Conservation (phyloP, 2,113 vertebrate species). For the Catharus bicknelli region DNA sequence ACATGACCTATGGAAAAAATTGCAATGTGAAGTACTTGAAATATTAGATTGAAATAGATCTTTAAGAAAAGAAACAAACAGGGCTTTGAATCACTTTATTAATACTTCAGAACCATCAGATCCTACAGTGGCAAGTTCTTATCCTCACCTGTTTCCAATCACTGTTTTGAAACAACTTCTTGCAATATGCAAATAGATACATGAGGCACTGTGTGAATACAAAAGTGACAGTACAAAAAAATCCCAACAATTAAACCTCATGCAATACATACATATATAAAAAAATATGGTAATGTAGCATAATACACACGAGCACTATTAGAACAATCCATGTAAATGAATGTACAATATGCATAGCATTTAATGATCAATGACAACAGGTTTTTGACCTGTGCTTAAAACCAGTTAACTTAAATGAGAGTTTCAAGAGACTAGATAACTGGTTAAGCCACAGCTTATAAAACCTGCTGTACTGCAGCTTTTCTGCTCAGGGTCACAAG, state of each 20-base stretch:
- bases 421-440: constrained; percentile 14
- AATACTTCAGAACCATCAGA: constrained; percentile 51
- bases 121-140: neutral
- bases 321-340: constrained; percentile 38
- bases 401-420: constrained; percentile 24
- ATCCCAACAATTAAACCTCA: constrained; percentile 34
- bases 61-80: neutral
- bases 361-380: constrained; percentile 39
- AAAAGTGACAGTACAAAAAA: constrained; percentile 58
- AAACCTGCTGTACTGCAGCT: constrained; percentile 35
- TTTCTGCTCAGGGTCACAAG: constrained; percentile 45
- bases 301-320: constrained; percentile 36
- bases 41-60: neutral
- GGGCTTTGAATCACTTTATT: constrained; percentile 44
- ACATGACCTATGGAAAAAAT: neutral
- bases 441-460: constrained; percentile 21
- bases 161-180: constrained; percentile 36
- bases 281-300: constrained; percentile 23
- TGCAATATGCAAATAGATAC: constrained; percentile 61
- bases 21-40: neutral
- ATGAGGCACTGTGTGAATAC: constrained; percentile 64
- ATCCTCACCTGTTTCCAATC: neutral
- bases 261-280: constrained; percentile 44
- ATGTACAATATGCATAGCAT: constrained; percentile 54
- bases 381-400: constrained; percentile 7